These are phyloP conservation scores for Mastigias papua DNA, from an alignment of 30 jellyfish, hydroid and myxozoan species.

Conservation along the genomic window DNA sequence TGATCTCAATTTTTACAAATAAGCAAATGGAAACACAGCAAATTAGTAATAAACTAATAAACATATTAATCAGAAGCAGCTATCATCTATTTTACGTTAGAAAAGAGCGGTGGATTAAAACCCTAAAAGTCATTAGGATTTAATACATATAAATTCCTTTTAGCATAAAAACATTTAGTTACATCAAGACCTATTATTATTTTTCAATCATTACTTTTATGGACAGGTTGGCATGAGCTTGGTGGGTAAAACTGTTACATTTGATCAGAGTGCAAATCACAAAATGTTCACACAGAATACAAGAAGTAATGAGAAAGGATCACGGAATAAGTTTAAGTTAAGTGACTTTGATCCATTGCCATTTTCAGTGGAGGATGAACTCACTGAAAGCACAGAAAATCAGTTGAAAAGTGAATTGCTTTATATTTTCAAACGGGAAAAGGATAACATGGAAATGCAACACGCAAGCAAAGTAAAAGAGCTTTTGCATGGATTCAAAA, in stretches of 20 bases:
- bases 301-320: neutral
- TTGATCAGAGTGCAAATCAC: neutral
- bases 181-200: too few relatives aligned
- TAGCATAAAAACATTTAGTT: too few relatives aligned
- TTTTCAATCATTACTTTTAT: neutral
- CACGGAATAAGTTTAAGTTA: slow-evolving; percentile 21
- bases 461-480: slow-evolving; percentile 74
- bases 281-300: neutral
- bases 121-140: too few relatives aligned
- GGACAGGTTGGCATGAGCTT: slow-evolving; percentile 33
- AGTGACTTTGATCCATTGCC: slow-evolving; percentile 63
- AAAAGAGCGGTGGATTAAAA: too few relatives aligned
- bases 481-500: slow-evolving; percentile 83
- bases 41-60: too few relatives aligned
- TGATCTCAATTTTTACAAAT: too few relatives aligned
- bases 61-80: too few relatives aligned
- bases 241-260: slow-evolving; percentile 58
- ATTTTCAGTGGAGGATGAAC: slow-evolving; percentile 33
- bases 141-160: too few relatives aligned
- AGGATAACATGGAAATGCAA: slow-evolving; percentile 87
- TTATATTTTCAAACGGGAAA: slow-evolving; percentile 86
- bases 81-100: too few relatives aligned
- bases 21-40: too few relatives aligned
- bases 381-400: slow-evolving; percentile 35
- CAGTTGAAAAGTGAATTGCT: slow-evolving; percentile 90